These are phyloP conservation scores for Noturus placidus DNA, from an alignment of 2,113 vertebrate species.

Conservation along the genomic window DNA sequence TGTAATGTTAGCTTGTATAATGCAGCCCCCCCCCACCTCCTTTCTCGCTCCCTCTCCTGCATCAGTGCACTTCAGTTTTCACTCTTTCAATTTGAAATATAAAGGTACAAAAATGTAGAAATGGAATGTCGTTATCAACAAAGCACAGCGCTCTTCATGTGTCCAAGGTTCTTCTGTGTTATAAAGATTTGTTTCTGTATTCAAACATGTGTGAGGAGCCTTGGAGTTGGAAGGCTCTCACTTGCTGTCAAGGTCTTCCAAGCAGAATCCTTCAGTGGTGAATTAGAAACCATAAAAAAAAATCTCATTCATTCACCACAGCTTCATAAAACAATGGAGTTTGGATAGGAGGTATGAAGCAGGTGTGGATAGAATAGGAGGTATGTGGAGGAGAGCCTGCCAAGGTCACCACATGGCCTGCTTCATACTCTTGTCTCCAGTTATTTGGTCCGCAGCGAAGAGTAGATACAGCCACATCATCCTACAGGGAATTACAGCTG, in stretches of 20 bases:
- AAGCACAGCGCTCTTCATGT: slow-evolving; percentile 27
- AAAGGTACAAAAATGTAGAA: slow-evolving; percentile 31
- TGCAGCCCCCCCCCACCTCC: no score
- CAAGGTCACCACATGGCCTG: slow-evolving; percentile 50
- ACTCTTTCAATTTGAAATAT: slow-evolving; percentile 43
- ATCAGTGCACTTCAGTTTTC: background rate
- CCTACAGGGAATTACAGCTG: slow-evolving; percentile 18
- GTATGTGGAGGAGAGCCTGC: slow-evolving; percentile 22
- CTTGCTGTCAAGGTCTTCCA: slow-evolving; percentile 47
- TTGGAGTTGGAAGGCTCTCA: slow-evolving; percentile 18
- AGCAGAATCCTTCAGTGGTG: slow-evolving; percentile 31
- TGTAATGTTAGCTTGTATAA: background rate
- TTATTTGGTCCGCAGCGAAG: background rate
- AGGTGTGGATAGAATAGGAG: slow-evolving; percentile 47
- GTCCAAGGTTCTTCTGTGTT: slow-evolving; percentile 51
- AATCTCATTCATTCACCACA: slow-evolving; percentile 26
- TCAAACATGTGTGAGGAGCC: slow-evolving; percentile 36
- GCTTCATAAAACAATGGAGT: slow-evolving; percentile 29
- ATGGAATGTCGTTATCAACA: slow-evolving; percentile 43
- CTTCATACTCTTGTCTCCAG: slow-evolving; percentile 32
- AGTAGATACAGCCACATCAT: slow-evolving; percentile 17
- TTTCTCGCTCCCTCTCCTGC: background rate
- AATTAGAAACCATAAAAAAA: slow-evolving; percentile 32
- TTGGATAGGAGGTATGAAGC: slow-evolving; percentile 21
- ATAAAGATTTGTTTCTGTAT: slow-evolving; percentile 41